These are phyloP conservation scores for Drosophila nigromelanica DNA, from an alignment of 1,140 invertebrate species.

Conservation along the genomic window DNA sequence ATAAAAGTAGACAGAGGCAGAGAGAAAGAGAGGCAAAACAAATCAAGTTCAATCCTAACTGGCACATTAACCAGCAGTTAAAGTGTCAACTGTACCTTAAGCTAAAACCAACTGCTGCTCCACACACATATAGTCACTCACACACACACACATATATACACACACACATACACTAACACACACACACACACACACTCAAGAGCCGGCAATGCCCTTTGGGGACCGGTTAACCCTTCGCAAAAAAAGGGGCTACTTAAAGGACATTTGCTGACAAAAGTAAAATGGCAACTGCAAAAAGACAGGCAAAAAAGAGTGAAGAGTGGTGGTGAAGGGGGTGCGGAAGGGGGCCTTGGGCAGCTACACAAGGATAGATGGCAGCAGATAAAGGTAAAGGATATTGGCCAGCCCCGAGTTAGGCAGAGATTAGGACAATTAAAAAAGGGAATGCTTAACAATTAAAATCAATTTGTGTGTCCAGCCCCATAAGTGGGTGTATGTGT, in stretches of 20 bases:
- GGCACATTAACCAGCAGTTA: constrained; percentile 69
- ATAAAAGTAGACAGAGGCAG: background rate
- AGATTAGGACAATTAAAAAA: constrained; percentile 81
- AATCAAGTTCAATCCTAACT: constrained; percentile 54
- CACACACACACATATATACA: constrained; percentile 20
- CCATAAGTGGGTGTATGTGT: constrained; percentile 13
- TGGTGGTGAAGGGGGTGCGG: background rate
- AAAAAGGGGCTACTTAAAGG: constrained; percentile 73
- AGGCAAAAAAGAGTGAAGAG: constrained; percentile 11
- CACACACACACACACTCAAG: background rate
- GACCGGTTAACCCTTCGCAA: constrained; percentile 75
- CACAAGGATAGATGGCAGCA: constrained; percentile 18
- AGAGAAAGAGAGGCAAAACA: background rate
- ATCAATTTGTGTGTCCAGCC: constrained; percentile 68
- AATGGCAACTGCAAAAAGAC: constrained; percentile 59
- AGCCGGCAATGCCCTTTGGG: constrained; percentile 39
- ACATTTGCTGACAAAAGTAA: constrained; percentile 77
- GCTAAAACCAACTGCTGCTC: constrained; percentile 14
- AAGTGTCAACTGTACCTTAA: constrained; percentile 75
- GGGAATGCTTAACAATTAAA: constrained; percentile 81
- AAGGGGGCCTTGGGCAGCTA: background rate
- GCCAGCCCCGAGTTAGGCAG: constrained; percentile 60
- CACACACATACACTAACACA: background rate
- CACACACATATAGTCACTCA: constrained; percentile 13
- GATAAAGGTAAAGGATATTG: constrained; percentile 68